Base-by-base conservation (phyloP, 2,797 vertebrate species). In the Synanceia verrucosa region DNA sequence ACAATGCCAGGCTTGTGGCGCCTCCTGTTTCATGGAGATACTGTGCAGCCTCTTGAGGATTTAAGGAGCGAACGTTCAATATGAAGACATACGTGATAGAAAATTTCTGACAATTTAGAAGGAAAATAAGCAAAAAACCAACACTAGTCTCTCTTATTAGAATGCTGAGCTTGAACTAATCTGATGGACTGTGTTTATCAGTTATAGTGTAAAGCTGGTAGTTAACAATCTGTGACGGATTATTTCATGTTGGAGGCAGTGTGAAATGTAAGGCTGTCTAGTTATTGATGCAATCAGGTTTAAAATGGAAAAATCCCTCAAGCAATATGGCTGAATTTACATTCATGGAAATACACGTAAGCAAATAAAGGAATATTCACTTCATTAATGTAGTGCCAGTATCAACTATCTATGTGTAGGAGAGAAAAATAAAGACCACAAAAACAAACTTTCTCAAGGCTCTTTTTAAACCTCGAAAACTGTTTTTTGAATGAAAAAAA, bases 171-270 rank as follows among this genome's bases (percentile, higher is more conserved):
- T 63, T 5, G 6, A 14, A 26, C 52, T 55, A 80, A 74, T 57
- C 69, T 65, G 70, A 28, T 33, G 81, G 76, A 82, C 84, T 79
- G 78, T 52, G 74, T 79, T 88, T 77, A 86, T 81, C 81, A 62
- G 73, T 76, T 77, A 24, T 76, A 81, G 67, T 83, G 65, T 67
- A 43, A 83, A 78, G 82, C 59, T 64, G 70, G 52, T 55, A 44
- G 68, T 26, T 21, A 44, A 29, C 65, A 78, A 72, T 78, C 73
- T 81, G 70, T 80, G 78, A 82, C 39, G 36, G 84, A 80, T 87
- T 28, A 53, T 47, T 74, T 36, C 70, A 59, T 64, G 79, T 83
- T 70, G 1, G 48, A 62, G 51, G 28, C 4, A 8, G 21, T 69
- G 75, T 51, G 52, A 80, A 82, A 71, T 14, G 39, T 48, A 9